Evolutionary conservation across 2,113 vertebrate genomes (phyloP).

Genomic region (Gymnorhina tibicen): DNA sequence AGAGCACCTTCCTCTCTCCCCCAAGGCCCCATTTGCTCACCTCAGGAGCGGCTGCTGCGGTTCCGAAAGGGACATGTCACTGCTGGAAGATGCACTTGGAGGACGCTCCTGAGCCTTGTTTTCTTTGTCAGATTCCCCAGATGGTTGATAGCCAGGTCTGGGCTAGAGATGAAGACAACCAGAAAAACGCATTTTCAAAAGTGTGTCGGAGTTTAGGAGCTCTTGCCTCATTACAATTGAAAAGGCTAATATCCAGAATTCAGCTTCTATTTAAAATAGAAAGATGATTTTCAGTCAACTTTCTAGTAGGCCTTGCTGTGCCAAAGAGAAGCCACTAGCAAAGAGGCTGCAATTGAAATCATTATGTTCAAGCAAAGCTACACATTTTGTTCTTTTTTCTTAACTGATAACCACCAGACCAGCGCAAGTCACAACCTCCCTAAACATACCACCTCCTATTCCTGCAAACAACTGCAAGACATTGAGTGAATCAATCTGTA

Average conservation of each 20-base stretch:
- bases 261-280: not conserved
- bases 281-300: not conserved
- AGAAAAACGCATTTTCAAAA: not conserved
- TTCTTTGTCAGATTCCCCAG: slow-evolving; percentile 97
- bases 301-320: not conserved
- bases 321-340: not conserved
- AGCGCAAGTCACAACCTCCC: not conserved
- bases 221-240: not conserved
- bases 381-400: not conserved
- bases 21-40: slow-evolving; percentile 61
- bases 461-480: not conserved
- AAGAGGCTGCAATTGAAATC: not conserved
- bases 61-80: slow-evolving; percentile 89
- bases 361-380: not conserved
- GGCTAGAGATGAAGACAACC: slow-evolving; percentile 56
- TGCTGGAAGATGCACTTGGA: slow-evolving; percentile 90
- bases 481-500: slow-evolving; percentile 28
- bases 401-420: not conserved
- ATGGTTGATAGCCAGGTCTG: slow-evolving; percentile 89
- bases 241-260: not conserved
- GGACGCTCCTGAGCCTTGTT: slow-evolving; percentile 89
- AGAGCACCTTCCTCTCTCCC: not conserved
- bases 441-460: not conserved
- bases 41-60: slow-evolving; percentile 78
- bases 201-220: not conserved